phyloP scores from a whole-genome alignment of 2,797 vertebrate species.

The Enteromius paludinosus region DNA sequence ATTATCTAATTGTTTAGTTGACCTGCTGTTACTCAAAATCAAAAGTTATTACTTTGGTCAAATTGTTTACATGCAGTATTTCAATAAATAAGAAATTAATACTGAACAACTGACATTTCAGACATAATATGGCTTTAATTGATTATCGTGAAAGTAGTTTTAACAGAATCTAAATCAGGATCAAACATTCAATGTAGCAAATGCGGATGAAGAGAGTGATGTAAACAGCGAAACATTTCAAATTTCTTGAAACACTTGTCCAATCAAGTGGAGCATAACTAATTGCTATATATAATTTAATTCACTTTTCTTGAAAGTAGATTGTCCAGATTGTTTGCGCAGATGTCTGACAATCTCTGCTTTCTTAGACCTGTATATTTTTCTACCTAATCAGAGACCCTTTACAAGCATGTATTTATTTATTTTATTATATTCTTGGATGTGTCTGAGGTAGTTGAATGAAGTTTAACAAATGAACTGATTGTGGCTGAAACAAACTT shows the following conservation, averaged over 20 bases:
- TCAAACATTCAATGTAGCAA: neutral
- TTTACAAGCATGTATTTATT: neutral
- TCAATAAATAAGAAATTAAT: neutral
- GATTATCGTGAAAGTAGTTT: neutral
- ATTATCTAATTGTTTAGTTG: neutral
- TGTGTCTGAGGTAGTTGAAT: neutral
- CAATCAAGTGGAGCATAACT: neutral
- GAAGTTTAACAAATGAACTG: conserved; percentile 16
- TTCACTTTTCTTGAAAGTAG: neutral
- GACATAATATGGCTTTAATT: neutral
- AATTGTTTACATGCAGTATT: neutral
- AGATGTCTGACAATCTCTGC: neutral
- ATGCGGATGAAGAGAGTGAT: neutral
- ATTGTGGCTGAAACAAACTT: neutral
- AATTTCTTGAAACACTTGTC: conserved; percentile 2
- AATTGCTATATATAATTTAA: conserved; percentile 1
- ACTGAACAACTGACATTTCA: neutral
- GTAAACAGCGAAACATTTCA: neutral
- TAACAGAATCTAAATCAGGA: neutral
- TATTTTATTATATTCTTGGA: neutral
- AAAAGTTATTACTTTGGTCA: neutral
- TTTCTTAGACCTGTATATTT: conserved; percentile 1
- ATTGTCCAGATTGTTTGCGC: neutral
- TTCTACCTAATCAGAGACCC: conserved; percentile 1
- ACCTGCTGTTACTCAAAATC: neutral